Evolutionary conservation across 1,140 invertebrate genomes (phyloP).

Genomic region (Oryzaephilus surinamensis): DNA sequence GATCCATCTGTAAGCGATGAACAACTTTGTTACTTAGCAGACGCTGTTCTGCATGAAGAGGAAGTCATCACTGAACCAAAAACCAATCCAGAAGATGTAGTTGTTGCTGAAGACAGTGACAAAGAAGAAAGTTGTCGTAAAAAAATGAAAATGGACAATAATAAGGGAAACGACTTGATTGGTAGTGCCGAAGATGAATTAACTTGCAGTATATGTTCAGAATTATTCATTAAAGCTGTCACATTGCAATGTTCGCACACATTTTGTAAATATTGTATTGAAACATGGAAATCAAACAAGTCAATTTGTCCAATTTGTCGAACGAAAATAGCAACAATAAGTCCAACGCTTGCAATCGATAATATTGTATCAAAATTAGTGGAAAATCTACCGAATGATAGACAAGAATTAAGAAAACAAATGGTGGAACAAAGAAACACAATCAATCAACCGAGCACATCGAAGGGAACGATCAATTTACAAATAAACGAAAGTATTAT

Average conservation of each 20-base stretch:
- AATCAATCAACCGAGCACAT: not conserved
- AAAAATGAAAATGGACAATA: too few relatives aligned
- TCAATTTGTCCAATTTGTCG: constrained; percentile 66
- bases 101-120: too few relatives aligned
- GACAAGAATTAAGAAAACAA: not conserved
- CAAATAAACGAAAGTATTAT: not conserved
- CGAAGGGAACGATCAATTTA: not conserved
- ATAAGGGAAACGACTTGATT: too few relatives aligned
- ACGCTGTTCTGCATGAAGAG: too few relatives aligned
- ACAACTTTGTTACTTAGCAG: too few relatives aligned
- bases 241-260: constrained; percentile 68
- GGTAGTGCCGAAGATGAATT: too few relatives aligned
- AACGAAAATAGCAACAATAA: constrained; percentile 17
- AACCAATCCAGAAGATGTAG: too few relatives aligned
- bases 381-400: constrained; percentile 15
- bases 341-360: constrained; percentile 25
- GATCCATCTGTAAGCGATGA: too few relatives aligned
- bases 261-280: constrained; percentile 66
- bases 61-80: too few relatives aligned
- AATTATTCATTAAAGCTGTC: constrained; percentile 60
- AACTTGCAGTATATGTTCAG: constrained; percentile 67
- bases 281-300: constrained; percentile 59
- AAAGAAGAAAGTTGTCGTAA: too few relatives aligned
- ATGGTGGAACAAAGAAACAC: not conserved
- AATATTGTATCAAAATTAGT: too few relatives aligned